Percentiles rank a stretch among this genome's conserved stretches.
phyloP scores from a whole-genome alignment of 2,888 invertebrate species.

The Coenonympha glycerion region DNA sequence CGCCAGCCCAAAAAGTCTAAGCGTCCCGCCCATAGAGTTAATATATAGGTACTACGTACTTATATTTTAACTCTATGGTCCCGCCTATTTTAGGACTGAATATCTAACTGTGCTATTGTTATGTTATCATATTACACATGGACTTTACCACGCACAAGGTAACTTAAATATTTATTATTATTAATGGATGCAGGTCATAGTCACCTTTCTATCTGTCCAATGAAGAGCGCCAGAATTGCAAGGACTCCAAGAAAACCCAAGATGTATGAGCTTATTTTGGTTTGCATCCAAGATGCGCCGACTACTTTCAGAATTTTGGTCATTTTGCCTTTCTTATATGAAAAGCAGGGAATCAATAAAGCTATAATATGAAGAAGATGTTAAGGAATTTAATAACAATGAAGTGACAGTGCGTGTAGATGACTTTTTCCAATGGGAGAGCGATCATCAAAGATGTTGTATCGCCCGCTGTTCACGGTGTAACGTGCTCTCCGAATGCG shows the following conservation, averaged over 20 bases:
- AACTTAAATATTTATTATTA: too few species aligned
- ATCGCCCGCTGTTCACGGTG: constrained; percentile 49
- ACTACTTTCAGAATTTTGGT: constrained; percentile 84
- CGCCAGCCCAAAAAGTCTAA: too few species aligned
- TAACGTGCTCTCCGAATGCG: constrained; percentile 42
- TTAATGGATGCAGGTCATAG: too few species aligned
- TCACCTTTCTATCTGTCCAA: constrained; percentile 82
- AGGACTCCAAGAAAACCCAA: constrained; percentile 80
- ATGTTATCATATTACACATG: too few species aligned
- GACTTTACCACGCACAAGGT: too few species aligned
- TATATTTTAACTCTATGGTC: too few species aligned
- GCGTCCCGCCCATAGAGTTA: too few species aligned
- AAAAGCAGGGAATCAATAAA: constrained; percentile 30
- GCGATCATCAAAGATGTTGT: constrained; percentile 66
- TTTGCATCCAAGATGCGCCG: constrained; percentile 86
- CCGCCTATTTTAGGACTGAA: too few species aligned
- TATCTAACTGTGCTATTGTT: too few species aligned
- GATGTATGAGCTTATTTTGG: constrained; percentile 83
- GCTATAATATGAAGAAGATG: constrained; percentile 72
- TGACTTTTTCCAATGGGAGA: constrained; percentile 60
- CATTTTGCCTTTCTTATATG: constrained; percentile 43
- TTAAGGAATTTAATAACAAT: constrained; percentile 74
- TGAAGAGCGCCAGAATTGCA: constrained; percentile 81
- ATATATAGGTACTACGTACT: too few species aligned
- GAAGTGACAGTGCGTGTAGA: constrained; percentile 73